These are phyloP conservation scores for Pristionchus exspectatus DNA, from an alignment of 2,888 invertebrate genomes.

Conservation along the genomic window DNA sequence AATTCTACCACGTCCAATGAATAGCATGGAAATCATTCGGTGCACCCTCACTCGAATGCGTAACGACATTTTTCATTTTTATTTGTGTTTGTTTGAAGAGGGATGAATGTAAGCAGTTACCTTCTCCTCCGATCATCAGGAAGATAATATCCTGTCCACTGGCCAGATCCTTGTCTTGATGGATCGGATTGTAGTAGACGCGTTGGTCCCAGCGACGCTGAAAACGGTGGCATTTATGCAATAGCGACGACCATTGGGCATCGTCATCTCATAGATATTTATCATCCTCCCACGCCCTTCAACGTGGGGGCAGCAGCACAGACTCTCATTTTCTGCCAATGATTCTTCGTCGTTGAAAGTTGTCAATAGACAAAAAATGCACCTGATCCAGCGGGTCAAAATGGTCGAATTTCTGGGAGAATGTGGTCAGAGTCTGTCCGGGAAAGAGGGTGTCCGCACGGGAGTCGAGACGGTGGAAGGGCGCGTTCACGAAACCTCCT, in stretches of 20 bases:
- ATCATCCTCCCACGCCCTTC: too few relatives aligned
- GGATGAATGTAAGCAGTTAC: too few relatives aligned
- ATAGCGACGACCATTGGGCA: too few relatives aligned
- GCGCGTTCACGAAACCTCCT: constrained; percentile 43
- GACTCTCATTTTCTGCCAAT: too few relatives aligned
- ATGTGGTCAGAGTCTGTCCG: constrained; percentile 9
- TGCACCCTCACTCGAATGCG: too few relatives aligned
- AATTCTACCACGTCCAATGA: too few relatives aligned
- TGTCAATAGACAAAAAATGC: background rate
- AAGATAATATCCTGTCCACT: constrained; percentile 64
- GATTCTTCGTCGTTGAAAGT: background rate
- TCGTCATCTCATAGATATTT: background rate
- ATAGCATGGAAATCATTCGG: too few relatives aligned
- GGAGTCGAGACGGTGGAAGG: background rate
- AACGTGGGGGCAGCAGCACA: too few relatives aligned
- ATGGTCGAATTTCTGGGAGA: constrained; percentile 63
- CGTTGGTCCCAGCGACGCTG: constrained; percentile 59
- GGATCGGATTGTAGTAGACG: constrained; percentile 68
- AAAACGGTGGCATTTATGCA: background rate
- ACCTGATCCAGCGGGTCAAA: constrained; percentile 66
- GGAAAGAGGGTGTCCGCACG: constrained; percentile 13
- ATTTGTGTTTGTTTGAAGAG: too few relatives aligned
- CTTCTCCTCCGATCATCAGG: constrained; percentile 71
- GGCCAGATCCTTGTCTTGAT: background rate
- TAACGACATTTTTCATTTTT: too few relatives aligned